These are phyloP conservation scores for Lycophotia porphyrea DNA, from an alignment of 2,888 invertebrate genomes.

Conservation along the genomic window DNA sequence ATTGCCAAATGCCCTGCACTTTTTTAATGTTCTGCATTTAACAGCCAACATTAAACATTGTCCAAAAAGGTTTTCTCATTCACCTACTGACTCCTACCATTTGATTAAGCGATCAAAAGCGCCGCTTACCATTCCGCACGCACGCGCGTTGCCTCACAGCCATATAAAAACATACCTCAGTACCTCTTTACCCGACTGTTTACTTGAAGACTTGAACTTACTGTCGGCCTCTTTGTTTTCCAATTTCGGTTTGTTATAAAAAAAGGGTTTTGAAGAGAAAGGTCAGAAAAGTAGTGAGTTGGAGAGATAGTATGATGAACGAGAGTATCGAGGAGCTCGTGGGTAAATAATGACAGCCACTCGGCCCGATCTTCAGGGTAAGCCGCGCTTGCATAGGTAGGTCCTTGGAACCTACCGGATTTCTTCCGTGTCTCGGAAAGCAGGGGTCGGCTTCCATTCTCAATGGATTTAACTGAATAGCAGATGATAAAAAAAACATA, in stretches of 20 bases:
- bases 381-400: no score
- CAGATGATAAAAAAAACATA: no score
- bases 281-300: background rate
- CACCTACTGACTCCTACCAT: slow-evolving; percentile 54
- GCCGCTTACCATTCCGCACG: slow-evolving; percentile 65
- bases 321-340: no score
- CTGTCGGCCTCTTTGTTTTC: slow-evolving; percentile 41
- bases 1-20: background rate
- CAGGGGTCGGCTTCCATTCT: no score
- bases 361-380: no score
- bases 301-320: background rate
- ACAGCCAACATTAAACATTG: background rate
- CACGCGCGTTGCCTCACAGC: slow-evolving; percentile 64
- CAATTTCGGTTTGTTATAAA: slow-evolving; percentile 25
- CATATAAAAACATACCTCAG: slow-evolving; percentile 56
- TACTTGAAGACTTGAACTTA: slow-evolving; percentile 21
- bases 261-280: slow-evolving; percentile 1
- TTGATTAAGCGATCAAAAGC: slow-evolving; percentile 72
- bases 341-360: no score
- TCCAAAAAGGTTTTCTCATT: slow-evolving; percentile 33
- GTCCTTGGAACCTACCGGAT: no score
- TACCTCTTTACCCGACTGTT: slow-evolving; percentile 16
- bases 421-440: no score
- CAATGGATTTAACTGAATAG: no score
- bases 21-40: background rate